Evolutionary conservation across 1,140 invertebrate species (phyloP), one percentile per base, ranked within the genome.

Genomic region (Latrodectus geometricus): DNA sequence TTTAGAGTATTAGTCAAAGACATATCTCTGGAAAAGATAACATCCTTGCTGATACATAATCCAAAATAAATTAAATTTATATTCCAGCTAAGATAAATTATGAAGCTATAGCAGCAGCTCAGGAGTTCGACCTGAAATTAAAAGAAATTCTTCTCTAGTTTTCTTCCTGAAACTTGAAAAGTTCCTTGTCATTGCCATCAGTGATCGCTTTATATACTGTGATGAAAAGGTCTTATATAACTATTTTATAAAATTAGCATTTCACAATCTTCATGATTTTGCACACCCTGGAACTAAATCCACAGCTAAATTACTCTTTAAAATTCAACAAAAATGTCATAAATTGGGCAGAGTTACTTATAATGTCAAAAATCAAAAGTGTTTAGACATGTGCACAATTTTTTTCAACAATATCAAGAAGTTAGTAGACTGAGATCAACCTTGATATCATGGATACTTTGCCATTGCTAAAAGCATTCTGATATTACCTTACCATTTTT

Each of bases 261-360:
- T 88, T 15, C 14, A 75, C 21, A 35, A 17, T 17, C 8, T 87
- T 52, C 49, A 81, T 77, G 21, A 83, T 48, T 49, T 79, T 9
- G 52, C 75, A 35, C 82, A 88, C 81, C 74, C 74, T n/a, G 65
- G 73, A 56, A 68, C 79, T 17, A 75, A 65, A 15, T 14, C 85
- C 9, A 88, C 83, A 2, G 48, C 66, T 4, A 66, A 50, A 35
- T 21, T 84, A 66, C 12, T 87, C 5, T 14, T 52, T 4, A 15
- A 73, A 23, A 5, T 88, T 86, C 15, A 74, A 52, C 50, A 83
- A 54, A 65, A 12, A 9, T 14, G 35, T 35, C 35, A 1, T 3
- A 35, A 35, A 35, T 35, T 35, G 35, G 65, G 81, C 17, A n/a
- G n/a, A n/a, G n/a, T n/a, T n/a, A n/a, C n/a, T 4, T 66, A 8